These are phyloP conservation scores for Tortricodes alternella DNA, from an alignment of 2,888 invertebrate genomes.

Conservation along the genomic window DNA sequence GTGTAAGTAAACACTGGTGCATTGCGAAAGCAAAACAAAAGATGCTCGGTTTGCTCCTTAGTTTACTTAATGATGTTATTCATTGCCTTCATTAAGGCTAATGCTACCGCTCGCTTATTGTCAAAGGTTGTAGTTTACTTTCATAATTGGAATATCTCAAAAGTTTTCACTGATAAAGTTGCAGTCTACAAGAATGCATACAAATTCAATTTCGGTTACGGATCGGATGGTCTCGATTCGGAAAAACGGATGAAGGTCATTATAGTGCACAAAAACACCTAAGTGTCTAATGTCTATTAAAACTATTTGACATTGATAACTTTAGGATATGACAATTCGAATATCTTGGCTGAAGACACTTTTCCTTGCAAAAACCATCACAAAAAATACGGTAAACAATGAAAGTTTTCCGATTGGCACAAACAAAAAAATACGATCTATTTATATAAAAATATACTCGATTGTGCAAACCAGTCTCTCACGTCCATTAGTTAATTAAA, in stretches of 20 bases:
- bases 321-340: too few species aligned
- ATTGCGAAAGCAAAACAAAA: not conserved
- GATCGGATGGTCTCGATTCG: too few species aligned
- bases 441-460: constrained; percentile 14
- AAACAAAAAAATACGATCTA: constrained; percentile 6
- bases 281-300: too few species aligned
- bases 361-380: not conserved
- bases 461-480: constrained; percentile 45
- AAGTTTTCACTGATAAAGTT: too few species aligned
- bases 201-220: too few species aligned
- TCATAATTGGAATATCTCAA: too few species aligned
- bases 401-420: not conserved
- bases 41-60: not conserved
- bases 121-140: not conserved
- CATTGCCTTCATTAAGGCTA: not conserved
- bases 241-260: too few species aligned
- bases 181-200: too few species aligned
- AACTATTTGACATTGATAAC: too few species aligned
- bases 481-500: constrained; percentile 41
- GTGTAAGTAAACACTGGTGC: not conserved
- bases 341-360: too few species aligned
- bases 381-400: not conserved
- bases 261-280: too few species aligned
- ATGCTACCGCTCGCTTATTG: not conserved
- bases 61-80: not conserved